Conservation (phyloP, 2,797 vertebrate species). For the Poliocrania exsul region DNA sequence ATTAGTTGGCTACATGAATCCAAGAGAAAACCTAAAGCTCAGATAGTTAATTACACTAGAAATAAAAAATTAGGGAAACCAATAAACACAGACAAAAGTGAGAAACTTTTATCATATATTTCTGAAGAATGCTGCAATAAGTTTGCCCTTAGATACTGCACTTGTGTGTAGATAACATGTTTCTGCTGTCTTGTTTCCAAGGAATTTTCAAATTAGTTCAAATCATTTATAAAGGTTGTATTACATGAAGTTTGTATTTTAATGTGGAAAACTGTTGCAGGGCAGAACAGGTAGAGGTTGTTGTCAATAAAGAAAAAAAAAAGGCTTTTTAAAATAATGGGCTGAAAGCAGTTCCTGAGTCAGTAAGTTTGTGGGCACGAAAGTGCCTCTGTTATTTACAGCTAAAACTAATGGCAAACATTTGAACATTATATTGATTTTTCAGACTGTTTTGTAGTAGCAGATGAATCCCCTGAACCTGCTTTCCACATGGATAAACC, state of each 20-base stretch:
- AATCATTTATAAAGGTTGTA: not conserved
- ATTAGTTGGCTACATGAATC: conserved; percentile 88
- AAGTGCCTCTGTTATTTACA: not conserved
- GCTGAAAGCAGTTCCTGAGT: not conserved
- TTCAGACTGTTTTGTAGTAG: not conserved
- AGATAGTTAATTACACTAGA: conserved; percentile 83
- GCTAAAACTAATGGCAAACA: not conserved
- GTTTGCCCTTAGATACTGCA: not conserved
- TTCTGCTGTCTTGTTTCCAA: not conserved
- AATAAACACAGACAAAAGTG: conserved; percentile 55
- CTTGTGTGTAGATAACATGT: not conserved
- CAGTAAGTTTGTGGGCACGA: not conserved
- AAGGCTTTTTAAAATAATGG: not conserved
- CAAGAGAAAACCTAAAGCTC: conserved; percentile 81
- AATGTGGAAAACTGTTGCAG: not conserved
- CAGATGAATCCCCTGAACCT: not conserved
- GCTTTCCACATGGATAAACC: not conserved
- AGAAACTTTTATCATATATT: not conserved
- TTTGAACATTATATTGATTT: not conserved
- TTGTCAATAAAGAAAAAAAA: not conserved
- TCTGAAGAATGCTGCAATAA: not conserved
- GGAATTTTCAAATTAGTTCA: not conserved
- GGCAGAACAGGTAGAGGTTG: not conserved
- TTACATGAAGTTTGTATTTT: not conserved
- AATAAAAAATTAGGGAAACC: conserved; percentile 59